These are phyloP conservation scores for Heterochromis multidens DNA, from an alignment of 2,113 vertebrate species.

Conservation along the genomic window DNA sequence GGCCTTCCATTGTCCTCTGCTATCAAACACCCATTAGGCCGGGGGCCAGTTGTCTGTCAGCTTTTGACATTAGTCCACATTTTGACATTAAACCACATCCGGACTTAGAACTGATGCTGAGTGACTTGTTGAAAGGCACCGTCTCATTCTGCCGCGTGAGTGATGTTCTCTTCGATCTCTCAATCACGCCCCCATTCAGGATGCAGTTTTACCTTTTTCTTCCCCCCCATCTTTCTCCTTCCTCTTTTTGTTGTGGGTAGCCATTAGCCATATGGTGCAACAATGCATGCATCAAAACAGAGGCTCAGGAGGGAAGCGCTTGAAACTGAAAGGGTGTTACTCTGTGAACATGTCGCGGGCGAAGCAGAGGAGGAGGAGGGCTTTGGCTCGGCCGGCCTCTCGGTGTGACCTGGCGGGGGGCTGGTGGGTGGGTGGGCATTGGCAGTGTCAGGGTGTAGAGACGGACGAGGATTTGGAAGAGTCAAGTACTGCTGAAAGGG, in stretches of 20 bases:
- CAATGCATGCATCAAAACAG: conserved; percentile 34
- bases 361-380: conserved; percentile 43
- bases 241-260: conserved; percentile 20
- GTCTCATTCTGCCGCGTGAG: conserved; percentile 25
- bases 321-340: conserved; percentile 56
- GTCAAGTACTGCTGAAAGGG: conserved; percentile 71
- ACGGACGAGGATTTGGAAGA: conserved; percentile 73
- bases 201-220: conserved; percentile 4
- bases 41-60: conserved; percentile 66
- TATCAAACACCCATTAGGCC: conserved; percentile 74
- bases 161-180: conserved; percentile 35
- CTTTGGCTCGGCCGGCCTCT: conserved; percentile 46
- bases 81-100: conserved; percentile 25
- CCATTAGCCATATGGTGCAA: conserved; percentile 58
- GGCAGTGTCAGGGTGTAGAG: conserved; percentile 68
- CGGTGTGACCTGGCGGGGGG: conserved; percentile 29
- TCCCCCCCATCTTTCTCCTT: neutral
- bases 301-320: conserved; percentile 42
- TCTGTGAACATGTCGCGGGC: conserved; percentile 47
- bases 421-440: conserved; percentile 1
- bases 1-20: conserved; percentile 44
- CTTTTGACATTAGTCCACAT: conserved; percentile 55
- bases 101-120: conserved; percentile 22
- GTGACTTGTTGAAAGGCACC: conserved; percentile 41
- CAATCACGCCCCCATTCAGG: conserved; percentile 13